A percentile compares a stretch with the other conserved stretches of the same genome.
These are phyloP conservation scores for Oreochromis tanganicae DNA, from an alignment of 2,113 vertebrate genomes.

Conservation along the genomic window DNA sequence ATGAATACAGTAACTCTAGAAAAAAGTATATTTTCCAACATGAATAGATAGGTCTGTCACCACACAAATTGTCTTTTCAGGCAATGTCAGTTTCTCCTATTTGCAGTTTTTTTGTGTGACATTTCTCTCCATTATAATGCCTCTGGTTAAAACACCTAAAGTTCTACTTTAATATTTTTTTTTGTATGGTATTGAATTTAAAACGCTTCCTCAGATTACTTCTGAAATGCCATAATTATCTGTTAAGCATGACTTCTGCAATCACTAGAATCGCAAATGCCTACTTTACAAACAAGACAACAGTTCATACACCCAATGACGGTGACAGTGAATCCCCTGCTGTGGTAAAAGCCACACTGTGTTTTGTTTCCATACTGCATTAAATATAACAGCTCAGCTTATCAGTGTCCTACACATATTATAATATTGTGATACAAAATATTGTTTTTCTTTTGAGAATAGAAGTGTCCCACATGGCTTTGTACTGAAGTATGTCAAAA, in stretches of 20 bases:
- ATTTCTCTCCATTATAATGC: background rate
- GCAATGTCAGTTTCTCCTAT: background rate
- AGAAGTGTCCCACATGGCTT: background rate
- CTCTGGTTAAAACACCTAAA: background rate
- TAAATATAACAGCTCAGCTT: background rate
- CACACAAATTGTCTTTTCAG: background rate
- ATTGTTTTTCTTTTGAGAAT: background rate
- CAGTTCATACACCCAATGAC: background rate
- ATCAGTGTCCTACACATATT: background rate
- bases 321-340: background rate
- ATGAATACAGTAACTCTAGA: background rate
- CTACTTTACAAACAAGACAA: background rate
- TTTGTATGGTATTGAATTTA: background rate
- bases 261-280: background rate
- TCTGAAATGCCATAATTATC: background rate
- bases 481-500: background rate
- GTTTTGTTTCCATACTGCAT: background rate
- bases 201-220: background rate
- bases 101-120: background rate
- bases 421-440: background rate
- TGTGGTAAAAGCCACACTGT: background rate
- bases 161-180: background rate
- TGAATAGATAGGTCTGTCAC: background rate
- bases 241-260: background rate
- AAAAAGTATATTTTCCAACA: background rate